Evolutionary conservation across 2,888 invertebrate genomes (phyloP), one percentile per base, ranked within the genome.

Genomic region (Eledone cirrhosa): DNA sequence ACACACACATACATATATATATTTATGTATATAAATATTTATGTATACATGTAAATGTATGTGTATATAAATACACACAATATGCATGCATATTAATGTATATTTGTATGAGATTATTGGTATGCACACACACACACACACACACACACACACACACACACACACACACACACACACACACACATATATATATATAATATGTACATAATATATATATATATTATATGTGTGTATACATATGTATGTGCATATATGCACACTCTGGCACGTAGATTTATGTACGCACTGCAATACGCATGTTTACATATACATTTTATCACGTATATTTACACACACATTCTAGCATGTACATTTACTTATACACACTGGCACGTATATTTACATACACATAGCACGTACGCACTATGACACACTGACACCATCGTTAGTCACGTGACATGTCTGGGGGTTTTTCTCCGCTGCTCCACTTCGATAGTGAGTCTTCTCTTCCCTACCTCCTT

Each of bases 291-390:
- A 63, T 63, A 63, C 24, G 59, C 24, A 14, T 0, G 59, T 14
- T 22, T 2, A 24, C 2, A 24, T 14, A 14, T 59, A 24, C 14
- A 24, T 13, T 0, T 59, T 22, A n/a, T 24, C 16, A 24, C 24
- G 59, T 59, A 24, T 14, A 14, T 59, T 7, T 59, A 27, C 27
- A n/a, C 27, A 14, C 27, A 27, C 8, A 27, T 11, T 5, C 41
- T 65, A 65, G n/a, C n/a, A 63, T 59, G 24, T 59, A 59, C 24
- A 59, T 59, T n/a, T 59, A 59, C 24, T n/a, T 59, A 59, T 59
- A 59, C 24, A 59, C 24, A 59, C 27, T n/a, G 13, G n/a, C 27
- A 63, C 3, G 27, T 22, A 24, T n/a, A 24, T 63, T 27, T 63
- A 63, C 27, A 63, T 63, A 27, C 27, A n/a, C 41, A 41, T 5